Base-by-base conservation (phyloP, 2,888 invertebrate genomes). In the Dicyrtoma fusca region DNA sequence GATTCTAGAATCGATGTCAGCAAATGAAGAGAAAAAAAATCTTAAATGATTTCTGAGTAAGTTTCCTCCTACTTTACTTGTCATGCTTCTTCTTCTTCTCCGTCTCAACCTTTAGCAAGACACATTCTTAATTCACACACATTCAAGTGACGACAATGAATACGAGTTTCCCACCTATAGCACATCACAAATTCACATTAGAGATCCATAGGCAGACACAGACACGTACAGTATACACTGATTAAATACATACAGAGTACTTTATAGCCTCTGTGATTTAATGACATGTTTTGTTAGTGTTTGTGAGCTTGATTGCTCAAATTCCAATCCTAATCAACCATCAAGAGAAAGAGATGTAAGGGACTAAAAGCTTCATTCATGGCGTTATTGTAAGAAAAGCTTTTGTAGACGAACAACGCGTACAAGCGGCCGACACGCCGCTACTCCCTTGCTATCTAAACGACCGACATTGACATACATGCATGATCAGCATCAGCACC, bases 251-350 rank as follows among this genome's bases (percentile, higher is more conserved):
- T 13, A 17, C n/a, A 25, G n/a, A 57, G 2, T 11, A 11, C 25
- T 25, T n/a, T 25, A 57, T 25, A 21, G 21, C 13, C 57, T 13
- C 25, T 25, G 25, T 57, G 23, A 57, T 57, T 57, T 25, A 57
- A 57, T 55, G 21, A 55, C 23, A 55, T 57, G 57, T 57, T 57
- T 57, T 25, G 57, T 57, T 25, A 57, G 25, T 25, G 23, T n/a
- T 57, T 10, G 23, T 21, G 49, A 49, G 26, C 8, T 49, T 14
- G 57, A 57, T 57, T 57, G 57, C 25, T 57, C 23, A 57, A 57
- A 23, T 57, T 57, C 57, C 57, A 57, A 57, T 57, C 23, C 6
- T 57, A 25, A 25, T 57, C 25, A 57, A 57, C 26, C 25, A 53
- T 53, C 10, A 53, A 17, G 19, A 53, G 21, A 21, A 21, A 53